Base-by-base conservation (phyloP, 2,888 invertebrate genomes). In the Acrocera orbiculus region DNA sequence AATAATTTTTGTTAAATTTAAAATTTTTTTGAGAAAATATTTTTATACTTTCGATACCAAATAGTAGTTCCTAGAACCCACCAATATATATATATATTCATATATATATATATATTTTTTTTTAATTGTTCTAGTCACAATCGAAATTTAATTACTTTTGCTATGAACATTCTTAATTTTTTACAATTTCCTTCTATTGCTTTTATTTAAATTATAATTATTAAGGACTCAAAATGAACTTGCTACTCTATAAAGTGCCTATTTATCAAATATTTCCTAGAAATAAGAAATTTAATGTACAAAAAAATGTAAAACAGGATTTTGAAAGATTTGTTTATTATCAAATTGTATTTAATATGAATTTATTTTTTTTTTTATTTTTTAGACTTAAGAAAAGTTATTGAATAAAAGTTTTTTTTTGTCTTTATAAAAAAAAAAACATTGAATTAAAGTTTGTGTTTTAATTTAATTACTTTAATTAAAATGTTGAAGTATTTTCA, bases 41-140 rank as follows among this genome's bases (percentile, higher is more conserved):
- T 9, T 17, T 29, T 16, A 16, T 13, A 19, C 16, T 27, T 23
- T 26, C 14, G 22, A 16, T 15, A 54, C 58, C 58, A 58, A 58
- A 58, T 54, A 58, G 54, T 57, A 58, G 57, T 58, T 58, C 58
- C 58, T 58, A 58, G 52, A 49, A 47, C 45, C 39, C 43, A 29
- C 11, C 2, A 16, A 27, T 10, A 27, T 16, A 13, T 16, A 10
- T 4, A 13, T 15, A 22, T 23, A n/a, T 23, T 23, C 9, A 8
- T 23, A 11, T n/a, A 23, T 5, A 23, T 5, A 23, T 11, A 23
- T 5, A 11, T 11, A 23, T 11, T 5, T 4, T 11, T 11, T 11
- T n/a, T 11, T 22, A 11, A 3, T 11, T 11, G 4, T 23, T 23
- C 23, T 23, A 23, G 23, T 23, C 23, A 23, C 4, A 22, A 4